Conservation (phyloP, 2,797 vertebrate species). For the Pseudochromis fuscus region DNA sequence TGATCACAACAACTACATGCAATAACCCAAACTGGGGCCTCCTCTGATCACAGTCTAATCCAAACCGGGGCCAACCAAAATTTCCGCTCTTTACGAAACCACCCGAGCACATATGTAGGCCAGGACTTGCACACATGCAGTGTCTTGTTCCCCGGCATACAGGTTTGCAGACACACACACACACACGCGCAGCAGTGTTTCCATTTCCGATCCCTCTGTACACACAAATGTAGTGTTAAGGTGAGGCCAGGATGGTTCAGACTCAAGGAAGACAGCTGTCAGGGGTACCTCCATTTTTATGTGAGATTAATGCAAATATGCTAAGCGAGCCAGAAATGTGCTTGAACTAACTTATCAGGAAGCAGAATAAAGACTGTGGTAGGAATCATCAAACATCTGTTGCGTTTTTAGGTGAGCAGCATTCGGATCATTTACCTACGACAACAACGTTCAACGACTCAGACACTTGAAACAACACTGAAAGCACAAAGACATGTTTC, state of each 20-base stretch:
- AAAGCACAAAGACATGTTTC: background rate
- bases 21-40: background rate
- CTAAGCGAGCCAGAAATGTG: background rate
- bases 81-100: background rate
- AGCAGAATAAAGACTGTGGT: background rate
- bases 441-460: conserved; percentile 17
- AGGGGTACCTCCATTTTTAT: background rate
- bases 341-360: conserved; percentile 5
- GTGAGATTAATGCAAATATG: conserved; percentile 13
- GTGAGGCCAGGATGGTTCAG: conserved; percentile 11
- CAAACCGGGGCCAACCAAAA: conserved; percentile 9
- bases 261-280: conserved; percentile 2
- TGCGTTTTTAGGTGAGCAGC: background rate
- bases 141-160: background rate
- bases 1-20: conserved; percentile 4
- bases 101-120: background rate
- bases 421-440: background rate
- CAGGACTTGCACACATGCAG: background rate
- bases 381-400: background rate
- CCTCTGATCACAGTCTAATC: background rate
- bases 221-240: conserved; percentile 28
- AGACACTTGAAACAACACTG: conserved; percentile 6
- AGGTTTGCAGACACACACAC: background rate
- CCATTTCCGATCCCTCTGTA: conserved; percentile 8
- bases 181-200: conserved; percentile 12